These are phyloP conservation scores for Xestia ashworthii DNA, from an alignment of 2,888 invertebrate genomes.

Conservation along the genomic window DNA sequence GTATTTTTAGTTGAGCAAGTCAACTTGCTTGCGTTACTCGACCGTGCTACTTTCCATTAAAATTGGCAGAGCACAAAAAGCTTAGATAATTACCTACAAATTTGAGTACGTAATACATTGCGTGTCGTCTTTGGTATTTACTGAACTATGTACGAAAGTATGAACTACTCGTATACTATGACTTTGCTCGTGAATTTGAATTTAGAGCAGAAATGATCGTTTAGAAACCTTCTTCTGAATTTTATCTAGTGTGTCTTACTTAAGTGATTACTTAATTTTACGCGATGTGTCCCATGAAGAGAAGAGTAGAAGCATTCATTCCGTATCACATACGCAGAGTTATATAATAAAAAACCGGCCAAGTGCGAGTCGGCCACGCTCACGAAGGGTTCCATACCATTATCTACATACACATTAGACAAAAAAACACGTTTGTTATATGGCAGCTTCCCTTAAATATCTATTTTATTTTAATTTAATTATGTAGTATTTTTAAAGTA, in stretches of 20 bases:
- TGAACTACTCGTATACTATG: neutral
- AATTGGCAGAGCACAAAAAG: constrained; percentile 47
- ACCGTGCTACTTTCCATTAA: constrained; percentile 45
- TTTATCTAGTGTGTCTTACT: no score
- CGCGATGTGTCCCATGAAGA: neutral
- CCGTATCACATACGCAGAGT: neutral
- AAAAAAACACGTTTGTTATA: no score
- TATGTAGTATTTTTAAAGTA: no score
- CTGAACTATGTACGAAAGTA: neutral
- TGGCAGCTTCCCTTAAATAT: no score
- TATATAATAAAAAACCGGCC: no score
- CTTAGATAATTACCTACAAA: constrained; percentile 38
- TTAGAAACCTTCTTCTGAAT: neutral
- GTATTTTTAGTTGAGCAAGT: constrained; percentile 35
- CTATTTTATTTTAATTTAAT: no score
- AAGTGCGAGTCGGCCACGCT: no score
- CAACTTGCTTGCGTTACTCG: constrained; percentile 43
- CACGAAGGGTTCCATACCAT: no score
- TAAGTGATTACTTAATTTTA: neutral
- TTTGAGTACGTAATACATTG: constrained; percentile 47
- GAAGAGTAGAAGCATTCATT: neutral
- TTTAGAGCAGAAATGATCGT: neutral
- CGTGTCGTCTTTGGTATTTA: constrained; percentile 37
- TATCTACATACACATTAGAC: no score
- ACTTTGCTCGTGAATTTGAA: constrained; percentile 8